Percentiles rank a stretch among this genome's conserved stretches.
Evolutionary conservation across 2,797 vertebrate genomes (phyloP).

Genomic region (Gobio occitaniae): DNA sequence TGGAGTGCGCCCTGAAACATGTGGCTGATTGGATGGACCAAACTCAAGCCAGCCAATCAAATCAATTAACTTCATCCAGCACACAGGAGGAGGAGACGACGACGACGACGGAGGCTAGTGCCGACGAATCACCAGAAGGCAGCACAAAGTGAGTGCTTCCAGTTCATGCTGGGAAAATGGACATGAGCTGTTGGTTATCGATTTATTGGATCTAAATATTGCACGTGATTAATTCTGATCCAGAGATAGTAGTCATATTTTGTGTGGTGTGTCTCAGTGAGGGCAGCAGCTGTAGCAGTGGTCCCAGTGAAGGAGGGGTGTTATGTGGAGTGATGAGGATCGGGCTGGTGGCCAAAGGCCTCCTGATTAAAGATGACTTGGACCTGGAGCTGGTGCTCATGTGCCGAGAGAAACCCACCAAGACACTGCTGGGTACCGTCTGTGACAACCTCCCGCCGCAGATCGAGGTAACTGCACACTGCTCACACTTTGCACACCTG

Average conservation of each 20-base stretch:
- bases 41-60: slow-evolving; percentile 82
- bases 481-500: neutral
- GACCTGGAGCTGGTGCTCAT: slow-evolving; percentile 98
- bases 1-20: slow-evolving; percentile 96
- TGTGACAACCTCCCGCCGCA: slow-evolving; percentile 93
- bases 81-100: slow-evolving; percentile 66
- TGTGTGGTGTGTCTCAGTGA: slow-evolving; percentile 76
- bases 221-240: slow-evolving; percentile 1
- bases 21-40: slow-evolving; percentile 98
- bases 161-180: neutral
- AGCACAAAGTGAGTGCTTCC: slow-evolving; percentile 81
- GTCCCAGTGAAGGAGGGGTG: slow-evolving; percentile 74
- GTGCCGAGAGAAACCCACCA: slow-evolving; percentile 97
- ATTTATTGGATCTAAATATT: neutral
- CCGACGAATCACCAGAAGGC: slow-evolving; percentile 78
- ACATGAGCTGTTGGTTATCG: neutral
- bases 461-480: slow-evolving; percentile 86
- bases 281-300: slow-evolving; percentile 81
- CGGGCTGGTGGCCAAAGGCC: slow-evolving; percentile 96
- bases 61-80: slow-evolving; percentile 74
- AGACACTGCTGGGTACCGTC: slow-evolving; percentile 90
- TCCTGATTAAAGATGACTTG: slow-evolving; percentile 98
- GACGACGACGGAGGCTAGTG: slow-evolving; percentile 42
- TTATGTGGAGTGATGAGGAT: slow-evolving; percentile 98
- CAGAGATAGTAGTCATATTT: neutral